Base-by-base conservation (phyloP, 2,113 vertebrate genomes). In the Engraulis encrasicolus region DNA sequence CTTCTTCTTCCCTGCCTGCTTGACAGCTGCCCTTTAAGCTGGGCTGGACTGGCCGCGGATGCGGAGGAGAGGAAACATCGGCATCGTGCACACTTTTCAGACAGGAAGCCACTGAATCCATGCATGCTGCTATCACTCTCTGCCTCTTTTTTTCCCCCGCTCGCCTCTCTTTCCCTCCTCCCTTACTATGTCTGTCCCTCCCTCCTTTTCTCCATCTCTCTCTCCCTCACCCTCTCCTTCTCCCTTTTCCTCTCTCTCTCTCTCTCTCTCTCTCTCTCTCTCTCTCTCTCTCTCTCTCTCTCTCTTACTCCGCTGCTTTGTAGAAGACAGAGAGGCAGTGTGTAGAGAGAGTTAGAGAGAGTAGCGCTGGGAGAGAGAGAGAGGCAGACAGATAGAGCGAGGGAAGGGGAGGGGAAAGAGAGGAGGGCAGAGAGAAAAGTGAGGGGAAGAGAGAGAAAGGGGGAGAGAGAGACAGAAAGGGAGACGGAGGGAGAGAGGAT, bases 21-120 rank as follows among this genome's bases (percentile, higher is more conserved):
- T 74, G 66, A 74, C 66, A 74, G 66, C 66, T 74, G 66, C 66
- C 27, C 66, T 74, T 34, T 74, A 74, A 31, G 66, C 66, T 17
- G 1, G 2, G 66, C 14, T 27, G 31, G 66, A 15, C 31, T 74
- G 27, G 12, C 14, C 11, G 66, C 27, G 31, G 66, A 74, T 74
- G 66, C 31, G 14, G 34, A n/a, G n/a, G n/a, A n/a, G n/a, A n/a
- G n/a, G n/a, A n/a, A n/a, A n/a, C n/a, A n/a, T n/a, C n/a, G 66
- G 66, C 66, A 74, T 74, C 15, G 66, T 31, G 34, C 66, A 74
- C 66, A 74, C 66, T 74, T 74, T 74, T 74, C 66, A 74, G 31
- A 74, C 66, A 74, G 66, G 66, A 74, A 74, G 66, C 66, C 66
- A 74, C 7, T 34, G 66, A 74, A 15, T 74, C 66, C 66, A 34